Evolutionary conservation across 2,888 invertebrate genomes (phyloP).

Genomic region (Therioaphis trifolii): DNA sequence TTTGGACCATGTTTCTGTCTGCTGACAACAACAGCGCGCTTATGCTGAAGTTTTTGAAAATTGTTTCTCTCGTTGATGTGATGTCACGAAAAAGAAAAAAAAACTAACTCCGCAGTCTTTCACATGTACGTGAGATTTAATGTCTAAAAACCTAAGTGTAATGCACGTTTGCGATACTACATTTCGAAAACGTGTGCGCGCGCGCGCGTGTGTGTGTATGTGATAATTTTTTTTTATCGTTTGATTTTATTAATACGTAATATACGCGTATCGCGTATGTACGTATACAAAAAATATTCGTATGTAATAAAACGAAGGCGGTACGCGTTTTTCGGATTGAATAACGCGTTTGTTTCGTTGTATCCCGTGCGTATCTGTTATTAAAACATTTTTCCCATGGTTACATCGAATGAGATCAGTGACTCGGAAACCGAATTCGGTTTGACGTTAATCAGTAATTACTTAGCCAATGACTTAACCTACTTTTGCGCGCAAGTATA

Average conservation of each 20-base stretch:
- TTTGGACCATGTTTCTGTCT: conserved; percentile 43
- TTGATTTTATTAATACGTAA: background rate
- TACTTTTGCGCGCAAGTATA: background rate
- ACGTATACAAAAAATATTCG: no score
- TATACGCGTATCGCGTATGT: no score
- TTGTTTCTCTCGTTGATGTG: conserved; percentile 19
- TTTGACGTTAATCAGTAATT: background rate
- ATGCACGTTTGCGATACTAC: background rate
- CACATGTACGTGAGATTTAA: background rate
- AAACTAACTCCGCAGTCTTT: background rate
- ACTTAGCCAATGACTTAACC: conserved; percentile 20
- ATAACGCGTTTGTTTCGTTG: background rate
- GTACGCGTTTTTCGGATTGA: background rate
- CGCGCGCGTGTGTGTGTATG: no score
- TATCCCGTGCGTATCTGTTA: background rate
- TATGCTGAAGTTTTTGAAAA: conserved; percentile 37
- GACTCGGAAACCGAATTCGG: background rate
- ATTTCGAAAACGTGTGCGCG: background rate
- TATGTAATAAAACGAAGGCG: background rate
- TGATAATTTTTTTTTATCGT: background rate
- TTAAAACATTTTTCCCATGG: conserved; percentile 18
- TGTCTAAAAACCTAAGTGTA: background rate
- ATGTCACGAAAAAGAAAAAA: conserved; percentile 5
- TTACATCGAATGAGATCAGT: conserved; percentile 1
- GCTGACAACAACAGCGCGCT: background rate